Evolutionary conservation across 2,797 vertebrate species (phyloP).

Genomic region (Myotis planiceps): DNA sequence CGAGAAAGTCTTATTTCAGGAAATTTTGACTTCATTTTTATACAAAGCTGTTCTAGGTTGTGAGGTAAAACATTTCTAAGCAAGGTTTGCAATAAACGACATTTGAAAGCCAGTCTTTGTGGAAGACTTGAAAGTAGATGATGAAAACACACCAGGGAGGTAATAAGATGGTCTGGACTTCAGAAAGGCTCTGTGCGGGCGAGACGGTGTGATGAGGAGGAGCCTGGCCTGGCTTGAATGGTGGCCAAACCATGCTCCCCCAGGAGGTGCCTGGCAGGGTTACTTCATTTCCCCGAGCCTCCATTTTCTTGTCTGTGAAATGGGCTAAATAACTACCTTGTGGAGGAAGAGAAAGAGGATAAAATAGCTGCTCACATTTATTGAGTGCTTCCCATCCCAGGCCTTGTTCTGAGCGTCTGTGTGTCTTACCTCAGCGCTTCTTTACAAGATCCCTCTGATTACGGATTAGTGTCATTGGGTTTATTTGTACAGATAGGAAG

Average conservation of each 20-base stretch:
- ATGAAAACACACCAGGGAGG: no score
- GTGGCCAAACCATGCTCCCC: rapidly evolving
- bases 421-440: background rate
- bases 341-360: background rate
- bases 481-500: background rate
- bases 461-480: no score
- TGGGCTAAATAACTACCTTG: background rate
- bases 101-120: background rate
- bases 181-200: background rate
- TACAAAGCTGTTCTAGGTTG: background rate
- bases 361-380: background rate
- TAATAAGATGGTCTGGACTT: background rate
- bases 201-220: no score
- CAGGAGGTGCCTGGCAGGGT: background rate
- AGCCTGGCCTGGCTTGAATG: background rate
- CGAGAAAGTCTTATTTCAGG: background rate
- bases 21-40: background rate
- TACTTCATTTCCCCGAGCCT: background rate
- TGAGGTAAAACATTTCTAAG: background rate
- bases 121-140: background rate
- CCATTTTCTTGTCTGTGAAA: background rate
- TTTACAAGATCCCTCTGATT: background rate
- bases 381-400: background rate
- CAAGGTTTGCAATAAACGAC: background rate
- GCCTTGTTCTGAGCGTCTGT: background rate